Evolutionary conservation across 2,113 vertebrate genomes (phyloP).

Genomic region (Trinectes maculatus): DNA sequence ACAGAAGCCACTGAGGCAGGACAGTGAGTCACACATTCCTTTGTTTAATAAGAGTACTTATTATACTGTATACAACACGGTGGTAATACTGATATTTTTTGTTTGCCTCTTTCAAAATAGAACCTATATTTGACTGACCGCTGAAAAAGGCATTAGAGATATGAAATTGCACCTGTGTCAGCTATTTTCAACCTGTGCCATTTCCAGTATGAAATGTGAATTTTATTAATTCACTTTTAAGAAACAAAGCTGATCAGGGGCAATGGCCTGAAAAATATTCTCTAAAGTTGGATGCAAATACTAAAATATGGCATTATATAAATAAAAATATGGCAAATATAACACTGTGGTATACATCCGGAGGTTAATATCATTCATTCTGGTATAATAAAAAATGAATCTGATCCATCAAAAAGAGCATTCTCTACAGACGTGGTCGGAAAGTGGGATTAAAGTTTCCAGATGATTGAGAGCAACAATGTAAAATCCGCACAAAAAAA

Average conservation of each 20-base stretch:
- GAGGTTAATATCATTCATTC: not conserved
- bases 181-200: not conserved
- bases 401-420: conserved; percentile 72
- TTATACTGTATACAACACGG: too few species aligned
- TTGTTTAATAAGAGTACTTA: too few species aligned
- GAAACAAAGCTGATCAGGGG: conserved; percentile 17
- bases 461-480: not conserved
- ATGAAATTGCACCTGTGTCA: not conserved
- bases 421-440: conserved; percentile 80
- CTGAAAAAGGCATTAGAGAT: not conserved
- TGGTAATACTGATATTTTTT: too few species aligned
- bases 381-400: conserved; percentile 2
- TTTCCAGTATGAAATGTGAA: conserved; percentile 22
- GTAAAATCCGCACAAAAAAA: conserved; percentile 17
- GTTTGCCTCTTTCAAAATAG: conserved; percentile 23
- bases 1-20: too few species aligned
- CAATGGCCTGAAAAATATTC: conserved; percentile 1
- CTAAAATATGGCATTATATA: not conserved
- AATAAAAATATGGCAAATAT: too few species aligned
- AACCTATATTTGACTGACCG: not conserved
- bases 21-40: too few species aligned
- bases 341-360: not conserved
- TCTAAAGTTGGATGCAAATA: not conserved
- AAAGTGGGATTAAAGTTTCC: conserved; percentile 61
- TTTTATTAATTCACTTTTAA: conserved; percentile 14